These are phyloP conservation scores for Epizoanthus illoricatus DNA, from an alignment of 92 coral and sea anemone species.

Conservation along the genomic window DNA sequence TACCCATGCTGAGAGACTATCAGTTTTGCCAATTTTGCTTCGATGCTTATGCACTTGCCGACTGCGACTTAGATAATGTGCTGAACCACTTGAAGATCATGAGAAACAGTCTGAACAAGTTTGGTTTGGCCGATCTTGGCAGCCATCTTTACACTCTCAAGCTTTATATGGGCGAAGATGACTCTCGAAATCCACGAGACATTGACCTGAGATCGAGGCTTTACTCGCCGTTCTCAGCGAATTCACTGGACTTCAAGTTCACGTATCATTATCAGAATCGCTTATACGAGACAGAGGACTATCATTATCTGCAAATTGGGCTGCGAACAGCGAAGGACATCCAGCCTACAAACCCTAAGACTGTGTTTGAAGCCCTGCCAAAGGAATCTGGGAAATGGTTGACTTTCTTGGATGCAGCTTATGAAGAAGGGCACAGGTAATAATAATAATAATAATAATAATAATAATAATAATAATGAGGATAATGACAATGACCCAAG, in stretches of 20 bases:
- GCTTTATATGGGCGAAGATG: constrained; percentile 31
- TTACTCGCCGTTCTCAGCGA: constrained; percentile 27
- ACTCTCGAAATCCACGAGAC: constrained; percentile 30
- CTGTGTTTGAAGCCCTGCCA: constrained; percentile 17
- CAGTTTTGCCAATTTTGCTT: constrained; percentile 34
- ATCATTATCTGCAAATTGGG: constrained; percentile 30
- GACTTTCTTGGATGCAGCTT: constrained; percentile 35
- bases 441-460: background rate
- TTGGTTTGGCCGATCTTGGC: constrained; percentile 27
- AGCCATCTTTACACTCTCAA: constrained; percentile 30
- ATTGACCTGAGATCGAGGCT: constrained; percentile 37
- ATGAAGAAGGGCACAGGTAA: constrained; percentile 36
- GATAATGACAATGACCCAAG: no score
- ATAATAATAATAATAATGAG: no score
- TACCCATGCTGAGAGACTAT: constrained; percentile 26
- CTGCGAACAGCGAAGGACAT: constrained; percentile 31
- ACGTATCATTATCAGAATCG: constrained; percentile 26
- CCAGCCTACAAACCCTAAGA: constrained; percentile 3
- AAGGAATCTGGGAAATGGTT: constrained; percentile 37
- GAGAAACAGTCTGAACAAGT: constrained; percentile 17
- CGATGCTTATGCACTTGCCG: constrained; percentile 4
- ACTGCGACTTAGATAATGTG: constrained; percentile 5
- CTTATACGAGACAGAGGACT: constrained; percentile 17
- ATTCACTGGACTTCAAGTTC: constrained; percentile 32
- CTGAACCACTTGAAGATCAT: constrained; percentile 23